Evolutionary conservation across 2,797 vertebrate genomes (phyloP).

Genomic region (Rhinogobio ventralis): DNA sequence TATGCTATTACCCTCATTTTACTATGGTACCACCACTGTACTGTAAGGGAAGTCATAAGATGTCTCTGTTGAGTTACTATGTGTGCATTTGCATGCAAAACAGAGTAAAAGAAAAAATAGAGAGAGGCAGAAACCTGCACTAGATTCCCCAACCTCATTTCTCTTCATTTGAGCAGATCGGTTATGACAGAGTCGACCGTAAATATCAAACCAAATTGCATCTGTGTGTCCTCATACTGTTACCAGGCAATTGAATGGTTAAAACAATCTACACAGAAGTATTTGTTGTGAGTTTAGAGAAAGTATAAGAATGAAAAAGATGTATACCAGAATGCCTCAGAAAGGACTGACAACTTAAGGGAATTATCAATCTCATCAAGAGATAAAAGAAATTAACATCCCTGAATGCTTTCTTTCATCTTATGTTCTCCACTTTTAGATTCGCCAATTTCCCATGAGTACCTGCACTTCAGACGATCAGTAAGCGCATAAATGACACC

Average conservation of each 20-base stretch:
- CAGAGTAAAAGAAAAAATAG: slow-evolving; percentile 14
- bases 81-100: slow-evolving; percentile 38
- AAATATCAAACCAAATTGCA: slow-evolving; percentile 69
- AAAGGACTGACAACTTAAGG: slow-evolving; percentile 49
- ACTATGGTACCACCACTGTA: not conserved
- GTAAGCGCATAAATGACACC: not conserved
- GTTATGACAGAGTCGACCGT: slow-evolving; percentile 60
- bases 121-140: slow-evolving; percentile 46
- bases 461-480: slow-evolving; percentile 3
- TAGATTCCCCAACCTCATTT: slow-evolving; percentile 66
- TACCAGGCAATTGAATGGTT: slow-evolving; percentile 62
- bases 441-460: slow-evolving; percentile 27
- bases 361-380: slow-evolving; percentile 61
- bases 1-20: slow-evolving; percentile 22
- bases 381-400: slow-evolving; percentile 50
- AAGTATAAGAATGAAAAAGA: not conserved
- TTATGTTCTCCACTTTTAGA: slow-evolving; percentile 52
- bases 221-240: slow-evolving; percentile 61
- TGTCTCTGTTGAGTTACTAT: slow-evolving; percentile 9
- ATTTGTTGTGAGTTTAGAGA: slow-evolving; percentile 18
- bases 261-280: slow-evolving; percentile 24
- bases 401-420: slow-evolving; percentile 51
- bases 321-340: slow-evolving; percentile 1
- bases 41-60: slow-evolving; percentile 40
- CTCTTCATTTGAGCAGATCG: slow-evolving; percentile 68